Base-by-base conservation (phyloP, 1,140 invertebrate species). In the Trichoplusia ni region DNA sequence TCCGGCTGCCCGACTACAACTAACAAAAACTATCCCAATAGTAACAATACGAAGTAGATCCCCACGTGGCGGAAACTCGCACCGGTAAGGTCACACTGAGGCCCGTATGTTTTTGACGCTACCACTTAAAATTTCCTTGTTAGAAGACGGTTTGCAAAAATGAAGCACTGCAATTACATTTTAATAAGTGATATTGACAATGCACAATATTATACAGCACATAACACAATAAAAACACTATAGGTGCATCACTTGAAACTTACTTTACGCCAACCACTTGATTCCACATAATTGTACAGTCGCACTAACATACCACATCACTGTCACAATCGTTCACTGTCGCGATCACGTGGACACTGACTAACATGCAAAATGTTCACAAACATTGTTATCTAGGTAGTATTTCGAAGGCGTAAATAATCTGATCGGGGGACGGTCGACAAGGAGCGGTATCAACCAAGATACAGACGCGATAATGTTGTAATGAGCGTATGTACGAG, bases 251-350 rank as follows among this genome's bases (percentile, higher is more conserved):
- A 29, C 33, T 44, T n/a, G 19, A 29, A 62, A 82, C 85, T 88
- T 75, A 88, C 84, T 82, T 86, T 13, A 75, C 76, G 37, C 75
- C 74, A 42, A 79, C 75, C 33, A 86, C 81, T 81, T 86, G 84
- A 73, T 73, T 86, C 84, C 84, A 89, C 84, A 89, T 89, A 70
- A 37, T 75, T 72, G 46, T 60, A 64, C 37, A 53, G 31, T 54
- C 51, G 37, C 59, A 65, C 37, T 33, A 54, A 68, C 69, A 71
- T 71, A 77, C 69, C 66, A 73, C 77, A 72, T 67, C 27, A 54
- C 53, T 64, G 51, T 60, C 67, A 54, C 56, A 62, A 60, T 67
- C 71, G 51, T 53, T 66, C 51, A 68, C 64, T 68, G 67, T 69
- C 47, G 35, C 51, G 62, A 38, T 75, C 59, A 59, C 61, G 44